phyloP scores from a whole-genome alignment of 2,888 invertebrate genomes.

The Calliopum simillimum region DNA sequence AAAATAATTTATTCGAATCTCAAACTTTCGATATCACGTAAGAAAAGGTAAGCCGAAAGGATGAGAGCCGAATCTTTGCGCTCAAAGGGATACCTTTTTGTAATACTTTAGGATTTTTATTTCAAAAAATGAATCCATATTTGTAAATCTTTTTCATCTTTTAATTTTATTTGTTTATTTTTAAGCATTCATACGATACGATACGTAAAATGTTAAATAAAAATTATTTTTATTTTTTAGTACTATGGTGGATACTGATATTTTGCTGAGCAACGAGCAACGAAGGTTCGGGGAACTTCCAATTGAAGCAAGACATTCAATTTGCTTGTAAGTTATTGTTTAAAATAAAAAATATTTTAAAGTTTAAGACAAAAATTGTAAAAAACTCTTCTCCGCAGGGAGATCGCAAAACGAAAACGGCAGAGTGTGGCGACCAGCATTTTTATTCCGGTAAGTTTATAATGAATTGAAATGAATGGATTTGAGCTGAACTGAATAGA shows the following conservation, averaged over 20 bases:
- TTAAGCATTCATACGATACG: no score
- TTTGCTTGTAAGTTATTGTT: constrained; percentile 52
- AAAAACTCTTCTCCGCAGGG: constrained; percentile 43
- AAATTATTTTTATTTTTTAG: constrained; percentile 27
- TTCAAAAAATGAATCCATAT: background rate
- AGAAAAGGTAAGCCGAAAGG: no score
- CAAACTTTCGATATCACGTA: no score
- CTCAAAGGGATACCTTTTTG: no score
- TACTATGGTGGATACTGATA: constrained; percentile 33
- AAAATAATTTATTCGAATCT: no score
- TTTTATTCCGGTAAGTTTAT: constrained; percentile 52
- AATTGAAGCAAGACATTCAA: constrained; percentile 54
- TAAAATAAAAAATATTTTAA: background rate
- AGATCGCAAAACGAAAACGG: constrained; percentile 54
- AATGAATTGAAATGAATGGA: no score
- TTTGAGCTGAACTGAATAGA: no score
- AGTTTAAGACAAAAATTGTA: no score
- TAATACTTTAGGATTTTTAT: no score
- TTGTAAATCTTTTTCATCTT: background rate
- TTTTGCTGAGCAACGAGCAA: constrained; percentile 6
- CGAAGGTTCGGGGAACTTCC: constrained; percentile 30
- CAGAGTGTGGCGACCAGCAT: constrained; percentile 50
- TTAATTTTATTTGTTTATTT: background rate
- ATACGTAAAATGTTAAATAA: no score
- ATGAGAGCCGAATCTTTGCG: no score